phyloP scores from a whole-genome alignment of 30 jellyfish, hydroid and myxozoan species.

The Chironex yamaguchii region DNA sequence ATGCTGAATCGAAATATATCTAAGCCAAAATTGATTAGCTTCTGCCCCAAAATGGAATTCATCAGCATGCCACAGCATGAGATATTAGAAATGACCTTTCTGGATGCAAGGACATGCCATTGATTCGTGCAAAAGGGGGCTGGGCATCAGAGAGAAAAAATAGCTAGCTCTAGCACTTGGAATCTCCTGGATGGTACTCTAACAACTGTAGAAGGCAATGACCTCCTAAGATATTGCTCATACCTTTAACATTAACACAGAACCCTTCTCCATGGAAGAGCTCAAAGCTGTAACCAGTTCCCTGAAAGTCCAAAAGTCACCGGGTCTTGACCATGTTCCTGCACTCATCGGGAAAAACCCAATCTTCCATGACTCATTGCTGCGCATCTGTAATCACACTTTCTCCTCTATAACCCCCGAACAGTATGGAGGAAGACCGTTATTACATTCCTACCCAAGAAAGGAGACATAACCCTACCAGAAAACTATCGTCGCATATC shows the following conservation, averaged over 20 bases:
- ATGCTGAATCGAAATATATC: too few species aligned
- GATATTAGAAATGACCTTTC: too few species aligned
- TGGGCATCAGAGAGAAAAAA: too few species aligned
- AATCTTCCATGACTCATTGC: background rate
- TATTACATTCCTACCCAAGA: background rate
- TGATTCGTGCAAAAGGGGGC: too few species aligned
- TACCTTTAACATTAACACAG: background rate
- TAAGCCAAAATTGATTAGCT: too few species aligned
- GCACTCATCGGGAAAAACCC: background rate
- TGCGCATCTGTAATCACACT: background rate
- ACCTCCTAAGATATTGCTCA: too few species aligned
- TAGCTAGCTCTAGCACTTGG: too few species aligned
- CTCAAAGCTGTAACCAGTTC: background rate
- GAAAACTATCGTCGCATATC: background rate
- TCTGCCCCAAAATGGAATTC: too few species aligned
- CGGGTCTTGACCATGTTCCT: background rate
- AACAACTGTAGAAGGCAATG: too few species aligned
- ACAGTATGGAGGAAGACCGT: background rate
- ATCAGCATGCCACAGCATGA: too few species aligned
- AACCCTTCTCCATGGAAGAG: background rate
- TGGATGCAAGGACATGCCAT: too few species aligned
- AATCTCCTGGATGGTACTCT: too few species aligned
- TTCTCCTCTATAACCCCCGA: background rate
- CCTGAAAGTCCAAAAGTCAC: background rate
- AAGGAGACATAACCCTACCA: background rate